These are phyloP conservation scores for Patiria miniata DNA, from an alignment of 35 echinoderm and acorn worm species.

Conservation along the genomic window DNA sequence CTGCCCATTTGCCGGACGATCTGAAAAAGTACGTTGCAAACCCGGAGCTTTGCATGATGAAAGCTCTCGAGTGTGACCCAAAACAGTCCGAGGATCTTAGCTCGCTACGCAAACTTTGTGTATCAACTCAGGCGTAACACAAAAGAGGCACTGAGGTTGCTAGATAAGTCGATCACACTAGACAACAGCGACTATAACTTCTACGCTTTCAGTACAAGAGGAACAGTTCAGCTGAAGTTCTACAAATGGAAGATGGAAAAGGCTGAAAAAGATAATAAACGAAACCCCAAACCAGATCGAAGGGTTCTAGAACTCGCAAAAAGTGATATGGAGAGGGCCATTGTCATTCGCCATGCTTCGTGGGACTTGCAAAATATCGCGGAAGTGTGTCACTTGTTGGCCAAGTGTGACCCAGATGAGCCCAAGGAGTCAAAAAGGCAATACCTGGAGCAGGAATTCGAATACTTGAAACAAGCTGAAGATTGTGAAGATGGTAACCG, in stretches of 20 bases:
- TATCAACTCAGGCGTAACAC: not conserved
- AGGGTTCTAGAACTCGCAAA: not conserved
- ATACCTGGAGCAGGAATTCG: too few species aligned
- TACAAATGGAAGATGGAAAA: not conserved
- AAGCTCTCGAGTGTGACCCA: not conserved
- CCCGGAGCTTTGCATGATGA: not conserved
- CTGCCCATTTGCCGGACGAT: not conserved
- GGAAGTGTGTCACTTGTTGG: not conserved
- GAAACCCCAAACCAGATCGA: not conserved
- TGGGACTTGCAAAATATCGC: not conserved
- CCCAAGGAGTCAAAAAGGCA: not conserved
- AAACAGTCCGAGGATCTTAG: too few species aligned
- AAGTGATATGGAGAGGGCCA: not conserved
- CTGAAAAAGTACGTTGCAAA: not conserved
- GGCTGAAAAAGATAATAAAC: not conserved
- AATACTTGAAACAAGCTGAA: not conserved
- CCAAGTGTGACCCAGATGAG: not conserved
- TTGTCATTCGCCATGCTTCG: not conserved
- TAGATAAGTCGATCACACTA: not conserved
- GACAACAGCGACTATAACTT: not conserved
- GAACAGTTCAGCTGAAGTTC: not conserved
- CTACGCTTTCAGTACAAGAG: constrained; percentile 9
- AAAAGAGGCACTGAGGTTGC: not conserved
- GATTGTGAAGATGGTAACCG: not conserved
- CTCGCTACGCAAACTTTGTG: constrained; percentile 22